Conservation (phyloP, 2,888 invertebrate species). For the Mesorhabditis belari region DNA sequence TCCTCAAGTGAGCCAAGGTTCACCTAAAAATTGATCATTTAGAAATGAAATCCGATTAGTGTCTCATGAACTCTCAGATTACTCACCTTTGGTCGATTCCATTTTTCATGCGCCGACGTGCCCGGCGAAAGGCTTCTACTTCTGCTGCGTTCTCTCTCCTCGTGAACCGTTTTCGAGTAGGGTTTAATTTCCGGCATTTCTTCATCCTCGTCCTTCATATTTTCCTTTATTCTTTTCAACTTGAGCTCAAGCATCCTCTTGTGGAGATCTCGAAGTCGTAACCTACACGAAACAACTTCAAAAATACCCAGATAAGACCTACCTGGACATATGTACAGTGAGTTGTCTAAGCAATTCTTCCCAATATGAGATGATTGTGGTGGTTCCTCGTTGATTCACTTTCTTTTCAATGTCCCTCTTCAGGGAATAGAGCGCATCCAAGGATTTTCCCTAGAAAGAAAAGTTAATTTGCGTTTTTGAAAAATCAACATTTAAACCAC, state of each 20-base stretch:
- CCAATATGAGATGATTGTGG: slow-evolving; percentile 96
- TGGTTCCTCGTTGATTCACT: slow-evolving; percentile 78
- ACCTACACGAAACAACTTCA: slow-evolving; percentile 58
- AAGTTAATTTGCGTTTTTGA: not conserved
- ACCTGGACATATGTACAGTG: slow-evolving; percentile 58
- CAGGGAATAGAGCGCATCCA: slow-evolving; percentile 74
- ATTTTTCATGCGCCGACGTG: not conserved
- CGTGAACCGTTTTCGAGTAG: no score
- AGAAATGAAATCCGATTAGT: not conserved
- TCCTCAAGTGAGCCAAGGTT: slow-evolving; percentile 22
- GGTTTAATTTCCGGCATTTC: slow-evolving; percentile 1
- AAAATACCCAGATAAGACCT: not conserved
- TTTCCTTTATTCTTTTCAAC: slow-evolving; percentile 77
- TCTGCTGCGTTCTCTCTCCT: no score
- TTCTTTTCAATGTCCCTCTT: slow-evolving; percentile 72
- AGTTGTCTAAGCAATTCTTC: slow-evolving; percentile 85
- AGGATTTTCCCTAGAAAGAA: slow-evolving; percentile 69
- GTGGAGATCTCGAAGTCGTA: slow-evolving; percentile 82
- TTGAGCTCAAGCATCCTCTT: slow-evolving; percentile 80
- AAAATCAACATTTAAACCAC: no score
- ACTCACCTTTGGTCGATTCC: not conserved
- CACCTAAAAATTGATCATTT: slow-evolving; percentile 21
- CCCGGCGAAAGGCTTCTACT: not conserved
- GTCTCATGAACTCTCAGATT: not conserved
- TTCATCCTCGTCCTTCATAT: slow-evolving; percentile 16